Evolutionary conservation across 2,113 vertebrate species (phyloP).

Genomic region (Otolemur garnettii): DNA sequence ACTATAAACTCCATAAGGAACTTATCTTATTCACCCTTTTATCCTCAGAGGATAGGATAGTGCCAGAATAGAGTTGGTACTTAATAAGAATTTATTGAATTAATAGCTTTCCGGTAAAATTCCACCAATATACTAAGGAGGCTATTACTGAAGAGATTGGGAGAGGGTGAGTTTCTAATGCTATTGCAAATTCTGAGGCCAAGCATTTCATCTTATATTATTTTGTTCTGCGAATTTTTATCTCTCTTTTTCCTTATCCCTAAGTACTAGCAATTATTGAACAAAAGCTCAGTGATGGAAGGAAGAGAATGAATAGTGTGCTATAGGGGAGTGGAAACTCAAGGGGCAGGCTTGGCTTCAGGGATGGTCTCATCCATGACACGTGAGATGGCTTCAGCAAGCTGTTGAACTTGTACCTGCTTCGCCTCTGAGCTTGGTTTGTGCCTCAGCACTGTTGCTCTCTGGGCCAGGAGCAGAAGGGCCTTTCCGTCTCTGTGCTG

Average conservation of each 20-base stretch:
- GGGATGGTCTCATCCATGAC: neutral
- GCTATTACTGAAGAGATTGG: neutral
- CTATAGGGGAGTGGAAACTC: too few relatives aligned
- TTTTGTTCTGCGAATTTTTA: neutral
- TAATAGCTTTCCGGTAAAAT: conserved; percentile 60
- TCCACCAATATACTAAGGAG: conserved; percentile 2
- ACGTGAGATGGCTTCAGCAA: neutral
- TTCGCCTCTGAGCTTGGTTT: neutral
- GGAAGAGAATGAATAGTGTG: neutral
- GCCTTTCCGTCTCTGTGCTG: neutral
- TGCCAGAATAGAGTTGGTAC: neutral
- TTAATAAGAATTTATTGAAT: conserved; percentile 60
- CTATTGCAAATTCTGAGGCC: neutral
- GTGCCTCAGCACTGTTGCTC: neutral
- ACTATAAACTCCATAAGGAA: conserved; percentile 27
- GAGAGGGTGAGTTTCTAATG: neutral
- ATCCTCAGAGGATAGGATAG: neutral
- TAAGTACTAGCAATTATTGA: neutral
- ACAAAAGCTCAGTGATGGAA: neutral
- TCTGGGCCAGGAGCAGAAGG: neutral
- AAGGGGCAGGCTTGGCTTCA: neutral
- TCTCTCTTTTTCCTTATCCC: neutral
- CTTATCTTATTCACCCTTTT: conserved; percentile 13
- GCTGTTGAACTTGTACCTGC: neutral
- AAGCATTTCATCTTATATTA: neutral